Evolutionary conservation across 2,797 vertebrate genomes (phyloP), one percentile per base, ranked within the genome.

Genomic region (Hemibagrus guttatus): DNA sequence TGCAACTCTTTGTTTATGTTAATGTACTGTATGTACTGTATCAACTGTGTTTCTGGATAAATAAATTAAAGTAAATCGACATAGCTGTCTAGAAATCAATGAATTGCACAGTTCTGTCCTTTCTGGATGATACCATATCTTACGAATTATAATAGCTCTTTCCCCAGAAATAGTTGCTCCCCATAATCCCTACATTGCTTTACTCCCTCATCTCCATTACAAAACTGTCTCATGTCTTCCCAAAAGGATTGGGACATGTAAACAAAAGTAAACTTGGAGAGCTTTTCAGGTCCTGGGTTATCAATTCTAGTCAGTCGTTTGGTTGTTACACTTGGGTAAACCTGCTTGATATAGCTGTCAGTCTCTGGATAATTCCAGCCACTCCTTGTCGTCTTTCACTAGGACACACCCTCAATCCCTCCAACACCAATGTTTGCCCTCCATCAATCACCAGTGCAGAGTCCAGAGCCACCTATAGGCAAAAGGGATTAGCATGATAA

Each of bases 391-490:
- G 91, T 28, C 89, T 89, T 85, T 93, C 89, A 7, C 23, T n/a
- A n/a, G n/a, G n/a, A n/a, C n/a, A n/a, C n/a, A n/a, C n/a, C n/a
- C n/a, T 84, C 56, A 93, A 61, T 2, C 91, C 93, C 72, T 92
- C 90, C 76, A 92, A 31, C 78, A 93, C 76, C 3, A 91, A 87
- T 8, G 91, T 90, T 52, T 66, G 28, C 13, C 91, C 91, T 7
- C 85, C 89, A 54, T 93, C 92, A 64, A 92, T 89, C 58, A 93
- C 74, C 59, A 91, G 66, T 35, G 86, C 86, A 13, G 93, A 93
- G 76, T 90, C 91, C 76, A 93, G 85, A 2, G 90, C 92, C 81
- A 92, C 84, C 92, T 92, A 82, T 71, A 84, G 85, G 12, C 17
- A 86, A 61, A 79, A 64, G 26, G 21, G 8, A 64, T 56, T 79